Evolutionary conservation across 2,888 invertebrate species (phyloP), one percentile per base, ranked within the genome.

Genomic region (Troides aeacus): DNA sequence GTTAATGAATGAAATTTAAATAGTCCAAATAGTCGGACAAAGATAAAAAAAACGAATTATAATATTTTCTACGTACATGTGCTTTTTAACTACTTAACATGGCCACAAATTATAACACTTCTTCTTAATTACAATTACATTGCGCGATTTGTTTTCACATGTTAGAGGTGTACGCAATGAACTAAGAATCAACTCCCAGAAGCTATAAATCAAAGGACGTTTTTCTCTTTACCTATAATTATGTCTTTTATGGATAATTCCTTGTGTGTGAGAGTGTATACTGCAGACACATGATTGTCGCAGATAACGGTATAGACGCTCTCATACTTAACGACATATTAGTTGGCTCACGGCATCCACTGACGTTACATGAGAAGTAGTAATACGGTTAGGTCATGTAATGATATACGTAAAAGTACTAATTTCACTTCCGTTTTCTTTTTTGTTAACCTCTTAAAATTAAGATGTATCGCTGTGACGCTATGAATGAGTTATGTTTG

Each of bases 181-280:
- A 62, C 42, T 21, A 69, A 63, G 39, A 42, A 46, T 39, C 39
- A 70, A 64, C 61, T 67, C 67, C 61, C 67, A 64, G 46, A 67
- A 42, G 57, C 50, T 63, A 53, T 60, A 70, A 46, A 53, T 61
- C 60, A 23, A 64, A 66, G 67, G 64, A 61, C 66, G 66, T 70
- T 70, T 67, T 67, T 70, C 70, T 64, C 59, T 30, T 56, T 57
- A 70, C 59, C 39, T 53, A 62, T 59, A 70, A 70, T 70, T 70
- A 66, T 59, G 36, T 64, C 63, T 70, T 70, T 67, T 67, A 64
- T 46, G 23, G 64, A 61, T 57, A 67, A 64, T 70, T 70, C 64
- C 70, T 67, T 67, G 59, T 60, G 61, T 67, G 64, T 70, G 70
- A 67, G 70, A 67, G 66, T 66, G 42, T 60, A 53, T 56, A 61